These are phyloP conservation scores for Zenarchopterus dispar DNA, from an alignment of 2,797 vertebrate species.

Conservation along the genomic window DNA sequence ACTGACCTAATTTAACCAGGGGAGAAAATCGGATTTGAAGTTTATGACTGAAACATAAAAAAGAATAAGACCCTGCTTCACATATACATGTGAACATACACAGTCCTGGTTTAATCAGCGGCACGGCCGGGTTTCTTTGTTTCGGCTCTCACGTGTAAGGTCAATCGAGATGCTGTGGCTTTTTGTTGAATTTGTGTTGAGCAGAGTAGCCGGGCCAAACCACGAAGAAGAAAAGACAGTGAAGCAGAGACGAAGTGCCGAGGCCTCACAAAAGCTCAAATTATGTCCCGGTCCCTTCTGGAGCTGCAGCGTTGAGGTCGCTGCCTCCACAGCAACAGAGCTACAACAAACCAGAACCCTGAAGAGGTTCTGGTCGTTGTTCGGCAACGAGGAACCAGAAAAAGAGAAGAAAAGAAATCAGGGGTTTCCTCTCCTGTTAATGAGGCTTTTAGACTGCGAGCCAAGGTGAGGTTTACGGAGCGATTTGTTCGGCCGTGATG, in stretches of 20 bases:
- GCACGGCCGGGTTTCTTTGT: slow-evolving; percentile 60
- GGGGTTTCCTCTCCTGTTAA: slow-evolving; percentile 73
- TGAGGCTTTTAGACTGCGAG: slow-evolving; percentile 69
- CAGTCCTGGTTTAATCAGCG: slow-evolving; percentile 61
- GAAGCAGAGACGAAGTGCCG: slow-evolving; percentile 66
- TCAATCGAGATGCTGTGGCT: slow-evolving; percentile 73
- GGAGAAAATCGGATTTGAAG: slow-evolving; percentile 55
- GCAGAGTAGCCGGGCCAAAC: slow-evolving; percentile 73
- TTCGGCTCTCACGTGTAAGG: slow-evolving; percentile 77
- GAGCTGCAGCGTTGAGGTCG: slow-evolving; percentile 87
- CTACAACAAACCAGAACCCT: slow-evolving; percentile 66
- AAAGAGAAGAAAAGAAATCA: slow-evolving; percentile 42
- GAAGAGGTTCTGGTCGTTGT: slow-evolving; percentile 40
- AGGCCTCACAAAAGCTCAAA: slow-evolving; percentile 78
- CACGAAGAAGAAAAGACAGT: slow-evolving; percentile 40
- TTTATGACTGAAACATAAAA: slow-evolving; percentile 37
- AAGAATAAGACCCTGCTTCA: slow-evolving; percentile 6
- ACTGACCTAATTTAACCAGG: slow-evolving; percentile 51
- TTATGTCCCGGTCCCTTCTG: slow-evolving; percentile 77
- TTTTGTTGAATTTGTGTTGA: slow-evolving; percentile 78
- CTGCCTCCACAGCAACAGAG: slow-evolving; percentile 69
- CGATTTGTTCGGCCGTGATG: slow-evolving; percentile 79
- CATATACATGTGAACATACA: slow-evolving; percentile 14
- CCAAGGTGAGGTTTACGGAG: slow-evolving; percentile 81
- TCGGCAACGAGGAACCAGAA: not conserved